phyloP scores from a whole-genome alignment of 2,797 vertebrate genomes.

The Rhyacichthys aspro region DNA sequence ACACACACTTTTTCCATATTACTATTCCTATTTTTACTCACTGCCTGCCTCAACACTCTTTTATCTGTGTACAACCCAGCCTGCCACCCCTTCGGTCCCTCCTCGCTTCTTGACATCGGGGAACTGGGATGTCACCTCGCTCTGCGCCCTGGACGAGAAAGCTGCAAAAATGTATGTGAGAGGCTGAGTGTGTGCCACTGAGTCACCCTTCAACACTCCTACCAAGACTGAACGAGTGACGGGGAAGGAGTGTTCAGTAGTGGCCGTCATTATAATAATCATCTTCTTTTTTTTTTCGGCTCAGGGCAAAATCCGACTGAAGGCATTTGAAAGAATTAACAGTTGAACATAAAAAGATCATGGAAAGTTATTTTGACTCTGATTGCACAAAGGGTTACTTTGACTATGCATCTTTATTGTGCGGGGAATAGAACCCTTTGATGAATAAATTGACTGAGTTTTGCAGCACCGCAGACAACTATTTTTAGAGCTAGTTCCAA shows the following conservation, averaged over 20 bases:
- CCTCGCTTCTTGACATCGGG: constrained; percentile 86
- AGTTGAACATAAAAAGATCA: constrained; percentile 27
- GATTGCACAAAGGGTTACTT: constrained; percentile 29
- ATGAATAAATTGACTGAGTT: constrained; percentile 22
- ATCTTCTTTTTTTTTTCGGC: constrained; percentile 18
- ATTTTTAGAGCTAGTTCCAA: constrained; percentile 15
- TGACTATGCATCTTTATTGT: constrained; percentile 48
- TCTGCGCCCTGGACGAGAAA: constrained; percentile 81
- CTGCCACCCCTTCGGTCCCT: constrained; percentile 73
- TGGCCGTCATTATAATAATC: constrained; percentile 19
- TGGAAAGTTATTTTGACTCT: constrained; percentile 21
- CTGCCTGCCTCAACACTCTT: constrained; percentile 31
- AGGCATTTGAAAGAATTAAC: constrained; percentile 5
- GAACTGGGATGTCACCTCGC: constrained; percentile 84
- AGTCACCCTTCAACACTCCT: constrained; percentile 17
- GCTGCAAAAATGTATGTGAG: constrained; percentile 81
- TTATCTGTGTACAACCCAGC: constrained; percentile 66
- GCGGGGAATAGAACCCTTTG: constrained; percentile 20
- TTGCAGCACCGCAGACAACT: constrained; percentile 19
- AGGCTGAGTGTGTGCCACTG: constrained; percentile 13
- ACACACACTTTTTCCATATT: constrained; percentile 26
- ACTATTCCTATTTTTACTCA: constrained; percentile 51
- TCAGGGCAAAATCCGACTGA: constrained; percentile 12
- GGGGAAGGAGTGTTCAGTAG: not conserved
- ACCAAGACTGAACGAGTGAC: constrained; percentile 21